These are phyloP conservation scores for Drosophila carrolli DNA, from an alignment of 1,140 invertebrate genomes.

Conservation along the genomic window DNA sequence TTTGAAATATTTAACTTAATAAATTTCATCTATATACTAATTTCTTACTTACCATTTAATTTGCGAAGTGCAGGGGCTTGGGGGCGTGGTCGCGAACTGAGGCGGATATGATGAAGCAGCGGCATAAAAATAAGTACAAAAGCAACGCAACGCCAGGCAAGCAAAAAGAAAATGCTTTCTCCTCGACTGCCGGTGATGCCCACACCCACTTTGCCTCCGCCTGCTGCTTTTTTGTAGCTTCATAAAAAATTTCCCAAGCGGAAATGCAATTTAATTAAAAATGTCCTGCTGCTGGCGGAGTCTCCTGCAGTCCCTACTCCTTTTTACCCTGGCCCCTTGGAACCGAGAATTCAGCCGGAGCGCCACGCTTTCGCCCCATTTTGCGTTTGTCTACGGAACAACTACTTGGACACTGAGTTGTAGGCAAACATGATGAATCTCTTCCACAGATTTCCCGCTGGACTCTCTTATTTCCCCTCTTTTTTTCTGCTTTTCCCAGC, in stretches of 20 bases:
- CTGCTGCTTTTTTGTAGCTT: conserved; percentile 68
- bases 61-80: neutral
- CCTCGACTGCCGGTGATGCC: conserved; percentile 6
- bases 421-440: conserved; percentile 82
- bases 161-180: conserved; percentile 56
- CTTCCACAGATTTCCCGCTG: conserved; percentile 77
- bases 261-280: conserved; percentile 83
- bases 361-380: conserved; percentile 9
- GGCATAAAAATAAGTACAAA: conserved; percentile 77
- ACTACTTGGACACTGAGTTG: conserved; percentile 61
- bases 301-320: conserved; percentile 4
- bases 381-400: conserved; percentile 25
- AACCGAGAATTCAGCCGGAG: conserved; percentile 25
- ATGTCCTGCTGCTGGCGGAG: conserved; percentile 72
- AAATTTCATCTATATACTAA: too few relatives aligned
- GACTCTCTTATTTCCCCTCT: conserved; percentile 16
- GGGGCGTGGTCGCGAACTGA: conserved; percentile 45
- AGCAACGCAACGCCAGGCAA: conserved; percentile 46
- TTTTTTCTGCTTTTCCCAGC: conserved; percentile 1
- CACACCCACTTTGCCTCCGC: neutral
- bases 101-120: conserved; percentile 69
- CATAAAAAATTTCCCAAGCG: conserved; percentile 83
- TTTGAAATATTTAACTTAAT: too few relatives aligned
- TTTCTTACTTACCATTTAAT: too few relatives aligned
- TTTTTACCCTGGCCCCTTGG: neutral